phyloP scores from a whole-genome alignment of 2,113 vertebrate genomes.

The Crotalus helleri region DNA sequence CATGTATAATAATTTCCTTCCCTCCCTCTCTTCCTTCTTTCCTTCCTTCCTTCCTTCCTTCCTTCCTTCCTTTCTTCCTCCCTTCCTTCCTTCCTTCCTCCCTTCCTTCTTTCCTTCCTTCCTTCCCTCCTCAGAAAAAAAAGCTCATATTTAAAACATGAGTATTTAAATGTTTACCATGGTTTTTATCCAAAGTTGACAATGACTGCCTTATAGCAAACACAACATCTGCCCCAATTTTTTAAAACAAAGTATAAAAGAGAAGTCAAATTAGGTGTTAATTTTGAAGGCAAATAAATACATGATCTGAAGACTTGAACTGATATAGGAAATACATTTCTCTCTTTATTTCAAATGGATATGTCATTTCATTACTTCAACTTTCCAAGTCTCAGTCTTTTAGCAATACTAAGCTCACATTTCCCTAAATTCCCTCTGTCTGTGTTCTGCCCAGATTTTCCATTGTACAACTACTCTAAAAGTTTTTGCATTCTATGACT shows the following conservation, averaged over 20 bases:
- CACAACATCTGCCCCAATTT: neutral
- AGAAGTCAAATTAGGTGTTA: neutral
- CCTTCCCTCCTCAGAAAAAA: constrained; percentile 10
- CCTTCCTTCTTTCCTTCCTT: constrained; percentile 11
- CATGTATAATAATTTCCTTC: constrained; percentile 2
- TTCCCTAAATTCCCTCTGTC: neutral
- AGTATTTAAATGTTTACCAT: constrained; percentile 29
- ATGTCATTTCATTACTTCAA: neutral
- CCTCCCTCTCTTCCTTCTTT: neutral
- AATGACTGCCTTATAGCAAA: neutral
- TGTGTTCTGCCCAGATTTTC: neutral
- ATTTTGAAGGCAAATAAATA: neutral
- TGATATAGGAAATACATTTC: neutral
- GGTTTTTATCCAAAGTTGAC: neutral
- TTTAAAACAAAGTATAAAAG: neutral
- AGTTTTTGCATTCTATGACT: neutral
- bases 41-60: neutral
- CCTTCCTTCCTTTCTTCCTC: no score
- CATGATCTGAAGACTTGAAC: neutral
- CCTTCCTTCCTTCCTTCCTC: neutral
- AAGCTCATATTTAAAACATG: constrained; percentile 23
- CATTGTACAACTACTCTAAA: neutral
- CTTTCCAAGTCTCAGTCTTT: neutral
- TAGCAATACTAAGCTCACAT: neutral
- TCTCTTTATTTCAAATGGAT: neutral